Evolutionary conservation across 2,797 vertebrate species (phyloP).

Genomic region (Ceyx erithaca): DNA sequence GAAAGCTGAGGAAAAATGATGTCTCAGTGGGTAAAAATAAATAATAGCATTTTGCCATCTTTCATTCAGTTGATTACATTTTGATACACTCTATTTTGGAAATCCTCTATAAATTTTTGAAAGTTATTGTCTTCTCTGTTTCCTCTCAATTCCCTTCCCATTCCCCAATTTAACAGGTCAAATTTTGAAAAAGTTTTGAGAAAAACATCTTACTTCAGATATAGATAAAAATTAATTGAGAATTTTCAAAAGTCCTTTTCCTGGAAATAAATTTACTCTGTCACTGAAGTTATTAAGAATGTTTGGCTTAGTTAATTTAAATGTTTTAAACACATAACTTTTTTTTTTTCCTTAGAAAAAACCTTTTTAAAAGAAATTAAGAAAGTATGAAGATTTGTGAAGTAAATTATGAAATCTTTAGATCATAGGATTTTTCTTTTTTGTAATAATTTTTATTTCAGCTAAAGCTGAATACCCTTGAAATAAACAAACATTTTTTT

Average conservation of each 20-base stretch:
- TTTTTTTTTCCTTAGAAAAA: not conserved
- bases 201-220: not conserved
- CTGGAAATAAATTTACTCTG: not conserved
- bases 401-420: not conserved
- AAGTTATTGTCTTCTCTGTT: not conserved
- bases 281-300: not conserved
- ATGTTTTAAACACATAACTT: not conserved
- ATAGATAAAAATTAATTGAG: not conserved
- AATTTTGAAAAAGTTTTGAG: not conserved
- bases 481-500: not conserved
- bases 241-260: not conserved
- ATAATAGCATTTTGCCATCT: not conserved
- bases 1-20: not conserved
- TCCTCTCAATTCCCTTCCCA: not conserved
- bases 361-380: not conserved
- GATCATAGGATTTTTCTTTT: not conserved
- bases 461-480: not conserved
- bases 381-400: not conserved
- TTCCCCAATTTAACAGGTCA: not conserved
- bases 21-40: not conserved
- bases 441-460: not conserved
- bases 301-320: not conserved
- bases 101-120: not conserved
- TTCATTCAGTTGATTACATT: not conserved
- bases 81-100: not conserved